phyloP scores from a whole-genome alignment of 1,140 invertebrate species.

The Cataglyphis hispanica region DNA sequence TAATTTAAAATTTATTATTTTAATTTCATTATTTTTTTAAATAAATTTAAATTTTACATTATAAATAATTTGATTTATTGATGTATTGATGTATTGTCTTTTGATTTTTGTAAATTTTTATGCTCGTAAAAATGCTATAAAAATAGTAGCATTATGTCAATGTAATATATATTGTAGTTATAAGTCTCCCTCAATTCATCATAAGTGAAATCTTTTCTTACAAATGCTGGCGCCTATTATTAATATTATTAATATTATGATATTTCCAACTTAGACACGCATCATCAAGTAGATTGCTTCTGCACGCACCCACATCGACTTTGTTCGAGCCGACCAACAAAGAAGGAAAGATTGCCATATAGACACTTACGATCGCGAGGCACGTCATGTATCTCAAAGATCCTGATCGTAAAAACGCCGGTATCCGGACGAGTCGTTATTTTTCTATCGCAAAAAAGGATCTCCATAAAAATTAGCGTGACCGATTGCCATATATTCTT shows the following conservation, averaged over 20 bases:
- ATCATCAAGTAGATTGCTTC: slow-evolving; percentile 41
- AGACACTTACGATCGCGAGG: slow-evolving; percentile 62
- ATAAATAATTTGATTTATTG: background rate
- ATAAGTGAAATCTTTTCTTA: slow-evolving; percentile 10
- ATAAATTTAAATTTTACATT: no score
- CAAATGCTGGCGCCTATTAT: slow-evolving; percentile 37
- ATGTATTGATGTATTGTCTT: background rate
- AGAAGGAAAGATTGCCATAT: slow-evolving; percentile 28
- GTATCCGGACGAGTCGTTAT: slow-evolving; percentile 38
- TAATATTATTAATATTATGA: slow-evolving; percentile 36
- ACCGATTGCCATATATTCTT: slow-evolving; percentile 37
- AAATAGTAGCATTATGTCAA: background rate
- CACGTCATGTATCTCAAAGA: slow-evolving; percentile 61
- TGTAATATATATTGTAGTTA: background rate
- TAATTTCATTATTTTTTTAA: no score
- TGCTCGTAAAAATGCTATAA: background rate
- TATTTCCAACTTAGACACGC: slow-evolving; percentile 53
- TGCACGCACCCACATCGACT: slow-evolving; percentile 25
- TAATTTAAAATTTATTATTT: no score
- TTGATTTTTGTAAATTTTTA: background rate
- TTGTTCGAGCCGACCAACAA: slow-evolving; percentile 24
- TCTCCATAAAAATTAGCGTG: slow-evolving; percentile 55
- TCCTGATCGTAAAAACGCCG: slow-evolving; percentile 54
- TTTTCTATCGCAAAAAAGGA: background rate
- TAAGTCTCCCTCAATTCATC: slow-evolving; percentile 14